Conservation (phyloP, 2,888 invertebrate species). For the Tuberolachnus salignus region DNA sequence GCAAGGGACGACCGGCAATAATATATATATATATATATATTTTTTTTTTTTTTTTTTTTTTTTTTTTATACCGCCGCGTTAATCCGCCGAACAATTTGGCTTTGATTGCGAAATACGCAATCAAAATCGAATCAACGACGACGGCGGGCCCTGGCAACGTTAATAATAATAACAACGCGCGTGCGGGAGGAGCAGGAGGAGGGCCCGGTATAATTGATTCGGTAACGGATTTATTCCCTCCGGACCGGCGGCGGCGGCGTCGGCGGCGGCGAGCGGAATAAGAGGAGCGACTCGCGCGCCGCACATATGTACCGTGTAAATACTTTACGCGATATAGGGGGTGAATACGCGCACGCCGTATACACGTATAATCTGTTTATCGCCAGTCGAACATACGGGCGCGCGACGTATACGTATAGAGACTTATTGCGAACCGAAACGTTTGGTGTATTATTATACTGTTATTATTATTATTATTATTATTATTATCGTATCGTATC, state of each 20-base stretch:
- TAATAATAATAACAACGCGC: conserved; percentile 42
- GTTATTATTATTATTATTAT: no score
- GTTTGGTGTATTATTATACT: no score
- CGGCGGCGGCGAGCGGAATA: no score
- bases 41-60: no score
- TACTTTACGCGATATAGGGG: conserved; percentile 2
- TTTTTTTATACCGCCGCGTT: conserved; percentile 13
- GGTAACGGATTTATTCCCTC: conserved; percentile 48
- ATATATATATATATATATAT: no score
- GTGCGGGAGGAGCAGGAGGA: neutral
- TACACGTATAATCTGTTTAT: conserved; percentile 47
- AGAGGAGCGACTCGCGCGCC: neutral
- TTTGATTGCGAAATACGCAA: conserved; percentile 46
- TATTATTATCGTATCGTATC: no score
- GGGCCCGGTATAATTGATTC: conserved; percentile 37
- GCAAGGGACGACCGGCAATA: no score
- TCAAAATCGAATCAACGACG: conserved; percentile 44
- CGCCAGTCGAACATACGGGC: conserved; percentile 32
- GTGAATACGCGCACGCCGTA: neutral
- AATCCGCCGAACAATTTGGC: conserved; percentile 50
- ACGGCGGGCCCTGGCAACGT: conserved; percentile 27
- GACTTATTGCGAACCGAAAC: no score
- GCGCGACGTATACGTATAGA: neutral
- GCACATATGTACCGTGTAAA: neutral
- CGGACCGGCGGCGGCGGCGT: conserved; percentile 15